A percentile compares a stretch with the other conserved stretches of the same genome.
These are phyloP conservation scores for Pyxicephalus adspersus DNA, from an alignment of 2,113 vertebrate genomes.

Conservation along the genomic window DNA sequence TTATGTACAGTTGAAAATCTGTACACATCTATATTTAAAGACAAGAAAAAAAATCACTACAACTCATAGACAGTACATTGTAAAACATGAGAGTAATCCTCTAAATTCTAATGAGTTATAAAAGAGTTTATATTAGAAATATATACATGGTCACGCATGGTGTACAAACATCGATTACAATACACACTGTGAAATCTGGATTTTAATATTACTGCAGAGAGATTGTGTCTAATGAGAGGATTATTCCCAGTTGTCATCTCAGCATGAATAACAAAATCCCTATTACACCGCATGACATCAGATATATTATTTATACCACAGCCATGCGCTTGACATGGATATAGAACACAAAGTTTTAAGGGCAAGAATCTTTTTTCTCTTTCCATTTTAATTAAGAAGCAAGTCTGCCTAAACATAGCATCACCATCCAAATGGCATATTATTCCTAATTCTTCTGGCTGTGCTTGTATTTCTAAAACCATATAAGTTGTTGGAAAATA, in stretches of 20 bases:
- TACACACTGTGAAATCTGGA: conserved; percentile 44
- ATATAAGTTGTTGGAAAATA: conserved; percentile 15
- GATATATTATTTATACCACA: conserved; percentile 55
- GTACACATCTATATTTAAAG: neutral
- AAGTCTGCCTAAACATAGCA: neutral
- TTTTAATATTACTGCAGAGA: conserved; percentile 52
- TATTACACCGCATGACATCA: conserved; percentile 46
- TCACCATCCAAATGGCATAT: neutral
- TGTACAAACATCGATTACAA: conserved; percentile 41
- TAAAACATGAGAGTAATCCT: conserved; percentile 12
- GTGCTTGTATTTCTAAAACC: neutral
- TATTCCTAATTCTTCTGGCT: conserved; percentile 9
- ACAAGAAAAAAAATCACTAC: neutral
- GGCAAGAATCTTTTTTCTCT: conserved; percentile 4
- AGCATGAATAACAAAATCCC: conserved; percentile 44
- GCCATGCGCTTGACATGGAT: conserved; percentile 3
- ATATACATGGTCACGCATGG: conserved; percentile 18
- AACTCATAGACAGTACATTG: conserved; percentile 10
- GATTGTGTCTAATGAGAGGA: conserved; percentile 56
- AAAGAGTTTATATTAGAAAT: neutral
- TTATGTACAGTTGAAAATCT: too few relatives aligned
- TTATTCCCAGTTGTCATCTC: conserved; percentile 41
- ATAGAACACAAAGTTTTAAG: neutral
- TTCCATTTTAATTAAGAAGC: conserved; percentile 30
- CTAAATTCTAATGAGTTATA: neutral